Conservation (phyloP, 1,140 invertebrate genomes). For the Gonioctena quinquepunctata region DNA sequence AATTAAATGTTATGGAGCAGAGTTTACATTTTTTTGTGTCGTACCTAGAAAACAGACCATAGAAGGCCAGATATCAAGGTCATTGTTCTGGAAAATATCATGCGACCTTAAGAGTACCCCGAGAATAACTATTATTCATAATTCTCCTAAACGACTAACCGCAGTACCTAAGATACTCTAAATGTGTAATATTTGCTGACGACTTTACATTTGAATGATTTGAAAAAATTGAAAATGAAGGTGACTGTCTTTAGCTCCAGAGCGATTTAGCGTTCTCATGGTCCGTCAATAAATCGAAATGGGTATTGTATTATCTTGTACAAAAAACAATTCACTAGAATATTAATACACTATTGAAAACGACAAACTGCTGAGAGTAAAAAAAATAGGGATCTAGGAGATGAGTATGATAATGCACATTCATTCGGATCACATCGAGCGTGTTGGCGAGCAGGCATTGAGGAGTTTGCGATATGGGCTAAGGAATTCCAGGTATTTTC, state of each 20-base stretch:
- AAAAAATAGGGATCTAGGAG: background rate
- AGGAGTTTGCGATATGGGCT: too few relatives aligned
- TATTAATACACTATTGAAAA: too few relatives aligned
- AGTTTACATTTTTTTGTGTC: too few relatives aligned
- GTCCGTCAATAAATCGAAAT: background rate
- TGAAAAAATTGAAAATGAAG: too few relatives aligned
- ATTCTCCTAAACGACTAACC: background rate
- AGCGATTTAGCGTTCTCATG: background rate
- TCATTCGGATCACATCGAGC: too few relatives aligned
- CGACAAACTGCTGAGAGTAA: background rate
- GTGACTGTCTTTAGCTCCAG: background rate
- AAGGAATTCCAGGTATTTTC: background rate
- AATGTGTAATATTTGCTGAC: background rate
- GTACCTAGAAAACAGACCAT: too few relatives aligned
- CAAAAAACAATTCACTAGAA: background rate
- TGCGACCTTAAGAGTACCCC: background rate
- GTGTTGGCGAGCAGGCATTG: too few relatives aligned
- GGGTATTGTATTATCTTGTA: background rate
- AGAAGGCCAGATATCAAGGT: background rate
- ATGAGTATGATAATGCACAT: background rate
- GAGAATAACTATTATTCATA: background rate
- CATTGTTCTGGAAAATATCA: background rate
- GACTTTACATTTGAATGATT: too few relatives aligned
- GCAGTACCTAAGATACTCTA: background rate
- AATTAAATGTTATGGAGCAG: background rate